These are phyloP conservation scores for Narcine bancroftii DNA, from an alignment of 2,113 vertebrate genomes.

Conservation along the genomic window DNA sequence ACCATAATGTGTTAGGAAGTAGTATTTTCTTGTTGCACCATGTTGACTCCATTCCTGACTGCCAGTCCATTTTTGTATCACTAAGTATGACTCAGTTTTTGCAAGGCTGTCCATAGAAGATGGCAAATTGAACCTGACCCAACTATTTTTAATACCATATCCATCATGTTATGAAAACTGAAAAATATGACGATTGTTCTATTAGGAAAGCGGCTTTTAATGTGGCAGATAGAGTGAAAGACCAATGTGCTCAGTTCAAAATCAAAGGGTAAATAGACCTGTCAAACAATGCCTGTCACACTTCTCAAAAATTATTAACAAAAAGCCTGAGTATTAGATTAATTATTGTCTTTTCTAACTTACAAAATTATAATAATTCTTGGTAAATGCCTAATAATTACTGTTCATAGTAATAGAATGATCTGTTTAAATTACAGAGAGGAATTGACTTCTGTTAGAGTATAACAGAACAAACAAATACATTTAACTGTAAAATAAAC, in stretches of 20 bases:
- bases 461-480: not conserved
- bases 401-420: constrained; percentile 13
- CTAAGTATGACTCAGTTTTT: not conserved
- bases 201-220: not conserved
- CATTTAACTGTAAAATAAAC: not conserved
- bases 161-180: not conserved
- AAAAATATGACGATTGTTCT: not conserved
- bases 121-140: not conserved
- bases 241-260: not conserved
- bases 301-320: not conserved
- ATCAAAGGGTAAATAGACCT: not conserved
- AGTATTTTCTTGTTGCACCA: not conserved
- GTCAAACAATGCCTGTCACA: not conserved
- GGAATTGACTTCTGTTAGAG: not conserved
- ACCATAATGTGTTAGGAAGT: not conserved
- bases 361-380: not conserved
- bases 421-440: not conserved
- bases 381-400: not conserved
- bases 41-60: not conserved
- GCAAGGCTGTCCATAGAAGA: not conserved
- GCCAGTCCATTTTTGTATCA: not conserved
- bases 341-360: not conserved
- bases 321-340: not conserved
- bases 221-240: not conserved
- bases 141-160: not conserved